Conservation (phyloP, 2,888 invertebrate genomes). For the Thalpophila matura region DNA sequence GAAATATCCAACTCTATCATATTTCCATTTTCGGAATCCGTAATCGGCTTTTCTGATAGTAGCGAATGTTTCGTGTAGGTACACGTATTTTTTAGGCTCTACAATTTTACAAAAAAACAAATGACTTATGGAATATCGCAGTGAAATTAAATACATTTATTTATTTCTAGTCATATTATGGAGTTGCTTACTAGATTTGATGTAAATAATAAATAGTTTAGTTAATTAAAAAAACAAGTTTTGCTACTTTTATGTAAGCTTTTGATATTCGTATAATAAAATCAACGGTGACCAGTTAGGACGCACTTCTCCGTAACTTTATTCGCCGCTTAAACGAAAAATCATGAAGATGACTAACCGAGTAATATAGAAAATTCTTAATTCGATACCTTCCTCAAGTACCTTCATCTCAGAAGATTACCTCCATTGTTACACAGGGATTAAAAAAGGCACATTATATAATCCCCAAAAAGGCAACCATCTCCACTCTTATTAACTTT, state of each 20-base stretch:
- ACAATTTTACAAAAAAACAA: too few species aligned
- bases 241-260: too few species aligned
- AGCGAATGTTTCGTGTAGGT: neutral
- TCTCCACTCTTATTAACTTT: constrained; percentile 84
- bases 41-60: constrained; percentile 4
- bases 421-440: constrained; percentile 50
- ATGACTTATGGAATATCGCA: too few species aligned
- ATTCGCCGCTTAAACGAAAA: constrained; percentile 3
- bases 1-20: neutral
- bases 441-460: constrained; percentile 60
- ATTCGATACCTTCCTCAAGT: constrained; percentile 51
- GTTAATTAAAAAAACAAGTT: too few species aligned
- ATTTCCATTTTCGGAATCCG: constrained; percentile 3
- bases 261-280: too few species aligned
- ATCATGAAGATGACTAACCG: constrained; percentile 22
- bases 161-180: too few species aligned
- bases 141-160: too few species aligned
- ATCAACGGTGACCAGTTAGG: too few species aligned
- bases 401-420: constrained; percentile 48
- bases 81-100: neutral
- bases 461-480: constrained; percentile 66
- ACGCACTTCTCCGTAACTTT: neutral
- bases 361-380: constrained; percentile 25
- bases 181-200: too few species aligned
- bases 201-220: too few species aligned